Conservation (phyloP, 2,113 vertebrate species). For the Gorilla gorilla region DNA sequence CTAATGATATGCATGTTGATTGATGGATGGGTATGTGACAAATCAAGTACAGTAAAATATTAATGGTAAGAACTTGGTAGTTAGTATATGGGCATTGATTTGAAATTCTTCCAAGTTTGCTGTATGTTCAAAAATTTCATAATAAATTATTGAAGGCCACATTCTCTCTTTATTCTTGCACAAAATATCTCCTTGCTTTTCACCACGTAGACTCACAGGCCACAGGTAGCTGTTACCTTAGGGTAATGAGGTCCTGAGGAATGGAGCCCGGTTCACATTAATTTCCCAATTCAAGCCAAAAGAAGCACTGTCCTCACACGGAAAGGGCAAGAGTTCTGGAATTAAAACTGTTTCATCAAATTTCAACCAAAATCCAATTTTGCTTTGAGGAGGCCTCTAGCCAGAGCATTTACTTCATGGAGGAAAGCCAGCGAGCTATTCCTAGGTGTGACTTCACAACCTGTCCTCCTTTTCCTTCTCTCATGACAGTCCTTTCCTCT, state of each 20-base stretch:
- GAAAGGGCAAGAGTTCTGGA: not conserved
- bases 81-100: not conserved
- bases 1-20: not conserved
- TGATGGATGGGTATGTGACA: not conserved
- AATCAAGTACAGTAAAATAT: not conserved
- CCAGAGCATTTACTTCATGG: not conserved
- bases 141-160: not conserved
- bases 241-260: not conserved
- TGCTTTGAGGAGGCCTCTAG: not conserved
- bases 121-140: not conserved
- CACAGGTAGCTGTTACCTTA: not conserved
- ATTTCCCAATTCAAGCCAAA: not conserved
- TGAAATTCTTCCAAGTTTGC: not conserved
- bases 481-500: not conserved
- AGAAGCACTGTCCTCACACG: not conserved
- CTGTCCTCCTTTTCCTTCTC: not conserved
- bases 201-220: not conserved
- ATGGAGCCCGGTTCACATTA: not conserved
- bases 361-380: slow-evolving; percentile 17
- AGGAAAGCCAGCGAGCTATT: not conserved
- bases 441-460: not conserved
- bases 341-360: slow-evolving; percentile 8
- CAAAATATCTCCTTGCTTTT: not conserved
- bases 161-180: not conserved
- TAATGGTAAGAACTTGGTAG: not conserved